These are phyloP conservation scores for Aphidius ervi DNA, from an alignment of 1,140 invertebrate genomes.

Conservation along the genomic window DNA sequence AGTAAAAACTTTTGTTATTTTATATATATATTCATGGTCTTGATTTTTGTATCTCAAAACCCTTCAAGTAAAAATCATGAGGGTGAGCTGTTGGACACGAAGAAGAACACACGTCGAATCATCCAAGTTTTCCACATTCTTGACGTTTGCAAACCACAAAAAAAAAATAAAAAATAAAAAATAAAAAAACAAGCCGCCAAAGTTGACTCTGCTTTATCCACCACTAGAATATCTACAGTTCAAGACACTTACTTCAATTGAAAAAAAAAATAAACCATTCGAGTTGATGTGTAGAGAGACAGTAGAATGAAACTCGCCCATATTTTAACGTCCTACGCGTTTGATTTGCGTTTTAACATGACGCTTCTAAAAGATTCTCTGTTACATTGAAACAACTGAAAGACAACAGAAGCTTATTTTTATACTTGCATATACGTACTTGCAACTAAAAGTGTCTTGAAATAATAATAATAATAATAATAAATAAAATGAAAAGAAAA, in stretches of 20 bases:
- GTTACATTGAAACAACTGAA: not conserved
- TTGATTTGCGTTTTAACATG: not conserved
- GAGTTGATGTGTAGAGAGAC: not conserved
- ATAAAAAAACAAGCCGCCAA: not conserved
- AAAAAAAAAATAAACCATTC: not conserved
- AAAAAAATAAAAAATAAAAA: not conserved
- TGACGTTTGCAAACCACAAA: slow-evolving; percentile 15
- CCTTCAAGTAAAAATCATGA: not conserved
- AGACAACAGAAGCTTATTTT: no score
- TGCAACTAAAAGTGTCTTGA: no score
- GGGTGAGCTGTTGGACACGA: slow-evolving; percentile 1
- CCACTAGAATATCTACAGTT: no score
- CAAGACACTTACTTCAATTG: no score
- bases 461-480: not conserved
- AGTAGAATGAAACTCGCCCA: not conserved
- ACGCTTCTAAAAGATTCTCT: not conserved
- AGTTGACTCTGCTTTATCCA: no score
- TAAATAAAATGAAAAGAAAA: not conserved
- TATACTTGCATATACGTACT: no score
- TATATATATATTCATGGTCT: slow-evolving; percentile 5
- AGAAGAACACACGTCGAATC: slow-evolving; percentile 8
- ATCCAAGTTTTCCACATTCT: slow-evolving; percentile 21
- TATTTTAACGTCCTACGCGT: no score
- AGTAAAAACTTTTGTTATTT: not conserved
- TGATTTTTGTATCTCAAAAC: not conserved